Percentiles rank a stretch among this genome's conserved stretches.
Evolutionary conservation across 1,140 invertebrate genomes (phyloP).

Genomic region (Zaprionus nigranus): DNA sequence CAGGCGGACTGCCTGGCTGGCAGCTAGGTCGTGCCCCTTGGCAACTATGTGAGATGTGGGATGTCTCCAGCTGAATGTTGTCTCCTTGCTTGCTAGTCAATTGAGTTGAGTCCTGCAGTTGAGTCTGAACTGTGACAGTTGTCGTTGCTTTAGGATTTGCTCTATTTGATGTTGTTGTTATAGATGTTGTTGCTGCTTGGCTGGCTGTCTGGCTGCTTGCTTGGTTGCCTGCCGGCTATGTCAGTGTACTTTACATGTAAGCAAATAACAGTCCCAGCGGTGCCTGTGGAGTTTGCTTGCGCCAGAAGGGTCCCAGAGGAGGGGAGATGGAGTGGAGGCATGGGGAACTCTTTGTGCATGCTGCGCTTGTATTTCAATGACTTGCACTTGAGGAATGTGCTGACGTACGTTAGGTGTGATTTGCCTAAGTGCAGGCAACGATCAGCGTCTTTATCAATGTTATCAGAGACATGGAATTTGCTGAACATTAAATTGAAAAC

Average conservation of each 20-base stretch:
- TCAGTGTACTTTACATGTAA: slow-evolving; percentile 52
- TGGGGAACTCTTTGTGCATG: slow-evolving; percentile 13
- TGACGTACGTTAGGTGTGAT: slow-evolving; percentile 38
- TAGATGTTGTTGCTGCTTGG: slow-evolving; percentile 14
- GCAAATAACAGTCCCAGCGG: slow-evolving; percentile 45
- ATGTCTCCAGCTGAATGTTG: slow-evolving; percentile 27
- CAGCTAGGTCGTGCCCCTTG: slow-evolving; percentile 50
- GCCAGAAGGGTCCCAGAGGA: background rate
- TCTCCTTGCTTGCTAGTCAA: slow-evolving; percentile 34
- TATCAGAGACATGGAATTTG: slow-evolving; percentile 20
- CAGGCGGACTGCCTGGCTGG: background rate
- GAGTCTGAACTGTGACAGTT: slow-evolving; percentile 35
- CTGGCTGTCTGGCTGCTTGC: slow-evolving; percentile 8
- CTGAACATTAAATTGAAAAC: slow-evolving; percentile 27
- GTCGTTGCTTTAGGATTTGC: slow-evolving; percentile 41
- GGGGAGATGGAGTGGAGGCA: background rate
- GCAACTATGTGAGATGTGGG: slow-evolving; percentile 42
- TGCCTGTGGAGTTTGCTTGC: slow-evolving; percentile 34
- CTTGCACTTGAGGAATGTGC: slow-evolving; percentile 23
- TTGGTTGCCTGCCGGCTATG: slow-evolving; percentile 32
- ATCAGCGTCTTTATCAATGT: slow-evolving; percentile 42
- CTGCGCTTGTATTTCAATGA: slow-evolving; percentile 29
- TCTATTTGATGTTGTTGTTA: slow-evolving; percentile 29
- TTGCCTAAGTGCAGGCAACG: slow-evolving; percentile 45
- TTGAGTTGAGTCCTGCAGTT: slow-evolving; percentile 49